These are phyloP conservation scores for Melanostoma mellinum DNA, from an alignment of 2,888 invertebrate species.

Conservation along the genomic window DNA sequence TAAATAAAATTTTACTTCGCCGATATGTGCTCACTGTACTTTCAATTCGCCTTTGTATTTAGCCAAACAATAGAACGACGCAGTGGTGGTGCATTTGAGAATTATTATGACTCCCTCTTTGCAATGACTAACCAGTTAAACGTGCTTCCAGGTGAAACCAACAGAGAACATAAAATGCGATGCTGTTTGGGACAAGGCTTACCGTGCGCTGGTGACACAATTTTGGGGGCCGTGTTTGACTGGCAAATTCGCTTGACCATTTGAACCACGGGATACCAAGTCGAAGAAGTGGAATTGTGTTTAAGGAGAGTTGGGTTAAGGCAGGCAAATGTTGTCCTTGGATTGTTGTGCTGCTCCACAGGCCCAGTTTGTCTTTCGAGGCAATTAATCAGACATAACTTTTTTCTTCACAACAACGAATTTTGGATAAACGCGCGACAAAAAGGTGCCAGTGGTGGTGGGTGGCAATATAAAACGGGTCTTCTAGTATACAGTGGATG, in stretches of 20 bases:
- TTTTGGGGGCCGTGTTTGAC: slow-evolving; percentile 33
- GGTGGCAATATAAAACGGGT: slow-evolving; percentile 14
- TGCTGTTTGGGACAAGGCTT: slow-evolving; percentile 36
- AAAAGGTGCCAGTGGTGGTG: slow-evolving; percentile 38
- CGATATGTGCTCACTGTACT: neutral
- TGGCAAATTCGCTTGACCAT: slow-evolving; percentile 49
- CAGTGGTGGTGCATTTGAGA: slow-evolving; percentile 18
- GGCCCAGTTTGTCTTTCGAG: slow-evolving; percentile 29
- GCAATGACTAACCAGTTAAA: slow-evolving; percentile 63
- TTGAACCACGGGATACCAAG: slow-evolving; percentile 41
- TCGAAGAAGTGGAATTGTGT: slow-evolving; percentile 15
- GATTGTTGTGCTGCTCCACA: slow-evolving; percentile 3
- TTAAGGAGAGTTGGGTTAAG: slow-evolving; percentile 22
- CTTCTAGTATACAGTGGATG: slow-evolving; percentile 26
- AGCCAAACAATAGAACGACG: slow-evolving; percentile 35
- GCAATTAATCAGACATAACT: slow-evolving; percentile 66
- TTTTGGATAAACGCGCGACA: slow-evolving; percentile 43
- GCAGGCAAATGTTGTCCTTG: slow-evolving; percentile 53
- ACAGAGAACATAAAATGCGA: slow-evolving; percentile 28
- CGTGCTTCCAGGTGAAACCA: slow-evolving; percentile 56
- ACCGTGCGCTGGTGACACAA: slow-evolving; percentile 54
- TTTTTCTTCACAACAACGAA: slow-evolving; percentile 32
- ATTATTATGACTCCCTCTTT: neutral
- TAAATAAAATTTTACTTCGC: slow-evolving; percentile 1
- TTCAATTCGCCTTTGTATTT: slow-evolving; percentile 32